phyloP scores from a whole-genome alignment of 2,797 vertebrate species.

The Melanotaenia trifasciata region DNA sequence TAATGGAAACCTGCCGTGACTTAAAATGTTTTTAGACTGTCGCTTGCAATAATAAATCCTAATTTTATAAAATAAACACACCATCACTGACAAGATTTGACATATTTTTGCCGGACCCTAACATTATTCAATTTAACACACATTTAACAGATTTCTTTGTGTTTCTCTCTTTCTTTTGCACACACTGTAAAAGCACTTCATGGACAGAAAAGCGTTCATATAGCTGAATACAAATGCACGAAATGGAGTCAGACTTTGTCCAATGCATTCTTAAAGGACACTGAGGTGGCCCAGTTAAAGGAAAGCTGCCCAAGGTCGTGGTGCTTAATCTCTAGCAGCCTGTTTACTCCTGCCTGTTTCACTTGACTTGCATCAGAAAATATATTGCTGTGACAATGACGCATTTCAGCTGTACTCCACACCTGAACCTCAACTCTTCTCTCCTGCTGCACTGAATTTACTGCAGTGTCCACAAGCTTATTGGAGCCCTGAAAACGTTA shows the following conservation, averaged over 20 bases:
- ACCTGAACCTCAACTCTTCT: slow-evolving; percentile 36
- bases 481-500: slow-evolving; percentile 11
- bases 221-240: background rate
- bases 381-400: slow-evolving; percentile 51
- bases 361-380: slow-evolving; percentile 71
- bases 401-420: slow-evolving; percentile 41
- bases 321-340: slow-evolving; percentile 59
- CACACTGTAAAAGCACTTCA: background rate
- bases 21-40: background rate
- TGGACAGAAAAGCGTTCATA: background rate
- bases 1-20: background rate
- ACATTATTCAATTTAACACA: background rate
- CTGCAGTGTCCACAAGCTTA: slow-evolving; percentile 28
- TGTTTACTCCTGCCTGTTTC: slow-evolving; percentile 71
- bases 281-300: slow-evolving; percentile 49
- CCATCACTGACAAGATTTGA: background rate
- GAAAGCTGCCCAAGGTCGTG: slow-evolving; percentile 63
- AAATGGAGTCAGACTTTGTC: slow-evolving; percentile 2
- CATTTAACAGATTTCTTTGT: background rate
- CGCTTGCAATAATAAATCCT: too few relatives aligned
- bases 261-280: slow-evolving; percentile 19
- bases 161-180: background rate
- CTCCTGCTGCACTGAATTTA: slow-evolving; percentile 25
- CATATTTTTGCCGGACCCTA: too few relatives aligned
- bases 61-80: background rate